Conservation (phyloP, 2,888 invertebrate genomes). For the Ditula angustiorana region DNA sequence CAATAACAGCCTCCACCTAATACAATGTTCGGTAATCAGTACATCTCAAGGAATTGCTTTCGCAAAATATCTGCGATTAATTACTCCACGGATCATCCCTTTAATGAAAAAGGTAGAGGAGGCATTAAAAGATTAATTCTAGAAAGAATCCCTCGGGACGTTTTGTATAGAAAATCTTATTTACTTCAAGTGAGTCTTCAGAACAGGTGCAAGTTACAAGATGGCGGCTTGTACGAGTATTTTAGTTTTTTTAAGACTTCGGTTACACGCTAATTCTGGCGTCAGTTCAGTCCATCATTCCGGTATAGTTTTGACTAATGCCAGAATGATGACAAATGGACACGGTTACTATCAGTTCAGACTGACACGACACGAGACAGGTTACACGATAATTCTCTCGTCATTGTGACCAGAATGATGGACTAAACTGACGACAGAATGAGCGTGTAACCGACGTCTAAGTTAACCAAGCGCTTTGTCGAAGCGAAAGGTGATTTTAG, state of each 20-base stretch:
- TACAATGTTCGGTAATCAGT: constrained; percentile 24
- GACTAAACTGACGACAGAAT: too few species aligned
- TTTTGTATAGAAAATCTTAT: constrained; percentile 79
- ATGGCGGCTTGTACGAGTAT: not conserved
- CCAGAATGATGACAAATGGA: too few species aligned
- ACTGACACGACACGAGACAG: too few species aligned
- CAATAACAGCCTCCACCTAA: constrained; percentile 1
- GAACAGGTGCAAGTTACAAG: constrained; percentile 38
- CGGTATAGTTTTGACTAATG: too few species aligned
- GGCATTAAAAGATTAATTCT: constrained; percentile 79
- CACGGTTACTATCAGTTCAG: too few species aligned
- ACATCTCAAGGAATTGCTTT: constrained; percentile 19
- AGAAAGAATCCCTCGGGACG: constrained; percentile 71
- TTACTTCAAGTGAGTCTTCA: constrained; percentile 70
- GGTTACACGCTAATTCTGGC: too few species aligned
- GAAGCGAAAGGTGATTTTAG: too few species aligned
- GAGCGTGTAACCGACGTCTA: too few species aligned
- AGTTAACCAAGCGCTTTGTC: too few species aligned
- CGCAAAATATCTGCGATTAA: constrained; percentile 55
- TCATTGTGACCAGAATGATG: too few species aligned
- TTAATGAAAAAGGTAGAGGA: constrained; percentile 69
- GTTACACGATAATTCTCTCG: too few species aligned
- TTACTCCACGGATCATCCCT: constrained; percentile 67
- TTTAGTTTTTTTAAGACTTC: not conserved
- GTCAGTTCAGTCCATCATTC: too few species aligned